Base-by-base conservation (phyloP, 2,797 vertebrate genomes). In the Xenops minutus region DNA sequence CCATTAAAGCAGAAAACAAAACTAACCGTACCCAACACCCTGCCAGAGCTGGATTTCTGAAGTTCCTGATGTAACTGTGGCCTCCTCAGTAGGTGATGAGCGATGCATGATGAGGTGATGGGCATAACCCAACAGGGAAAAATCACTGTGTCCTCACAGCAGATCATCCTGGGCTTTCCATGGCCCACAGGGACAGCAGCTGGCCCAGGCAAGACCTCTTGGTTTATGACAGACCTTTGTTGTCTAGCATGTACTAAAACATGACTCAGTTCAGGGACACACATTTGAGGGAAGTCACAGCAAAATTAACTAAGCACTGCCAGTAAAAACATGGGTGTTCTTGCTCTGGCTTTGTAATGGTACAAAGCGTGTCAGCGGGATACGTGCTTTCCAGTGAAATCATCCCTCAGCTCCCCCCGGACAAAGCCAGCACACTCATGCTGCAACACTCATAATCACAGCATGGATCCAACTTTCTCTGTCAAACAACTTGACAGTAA, bases 321-420 rank as follows among this genome's bases (percentile, higher is more conserved):
- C 96, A 95, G 87, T 87, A 96, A 87, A 96, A 96, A 97, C 93
- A 96, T n/a, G 86, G 84, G 87, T 71, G 91, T 94, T 71, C 85
- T 93, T 64, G 41, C n/a, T 64, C 34, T 6, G 14, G 59, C 80
- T 96, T 92, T 91, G 95, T 88, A 93, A 93, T 43, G 87, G 76
- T 19, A 89, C 85, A 92, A 85, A 92, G 58, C 14, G 0, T 89
- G 89, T 96, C 95, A 93, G 82, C 9, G 0, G 89, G 86, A 78
- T 75, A 27, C 32, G 3, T 22, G 9, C 46, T 88, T 93, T 92
- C 87, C 87, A 73, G 48, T 12, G 69, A 27, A 67, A 91, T 87
- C 91, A 95, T 77, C 89, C 67, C 52, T 83, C 85, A 78, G 4
- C 17, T 26, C 62, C 72, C 66, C 55, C 71, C 0, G 1, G 85